phyloP scores from a whole-genome alignment of 2,888 invertebrate species.

The Drosophila seclusa region DNA sequence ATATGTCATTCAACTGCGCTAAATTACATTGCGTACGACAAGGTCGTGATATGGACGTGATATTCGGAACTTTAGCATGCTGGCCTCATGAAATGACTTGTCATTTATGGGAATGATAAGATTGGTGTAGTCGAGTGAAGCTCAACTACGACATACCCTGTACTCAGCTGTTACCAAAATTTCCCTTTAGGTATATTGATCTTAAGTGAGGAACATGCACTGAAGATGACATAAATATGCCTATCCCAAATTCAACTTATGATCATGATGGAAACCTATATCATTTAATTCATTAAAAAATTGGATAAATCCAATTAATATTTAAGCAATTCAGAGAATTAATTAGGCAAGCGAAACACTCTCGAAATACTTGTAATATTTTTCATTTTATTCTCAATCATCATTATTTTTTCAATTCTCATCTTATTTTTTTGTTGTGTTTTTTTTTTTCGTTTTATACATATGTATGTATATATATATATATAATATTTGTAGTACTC shows the following conservation, averaged over 20 bases:
- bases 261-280: background rate
- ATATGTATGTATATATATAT: constrained; percentile 45
- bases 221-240: background rate
- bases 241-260: background rate
- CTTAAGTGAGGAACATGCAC: background rate
- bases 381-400: constrained; percentile 69
- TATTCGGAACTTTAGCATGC: background rate
- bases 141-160: background rate
- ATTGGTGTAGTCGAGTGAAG: background rate
- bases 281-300: background rate
- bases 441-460: constrained; percentile 24
- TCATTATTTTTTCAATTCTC: constrained; percentile 40
- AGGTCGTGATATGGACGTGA: background rate
- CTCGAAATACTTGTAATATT: constrained; percentile 58
- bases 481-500: constrained; percentile 60
- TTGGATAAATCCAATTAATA: background rate
- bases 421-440: constrained; percentile 28
- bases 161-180: too few relatives aligned
- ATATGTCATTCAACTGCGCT: background rate
- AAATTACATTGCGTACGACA: background rate
- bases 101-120: background rate
- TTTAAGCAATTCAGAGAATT: background rate
- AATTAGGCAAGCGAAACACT: background rate
- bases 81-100: background rate
- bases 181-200: too few relatives aligned